Base-by-base conservation (phyloP, 2,888 invertebrate genomes). In the Eurytoma californica region DNA sequence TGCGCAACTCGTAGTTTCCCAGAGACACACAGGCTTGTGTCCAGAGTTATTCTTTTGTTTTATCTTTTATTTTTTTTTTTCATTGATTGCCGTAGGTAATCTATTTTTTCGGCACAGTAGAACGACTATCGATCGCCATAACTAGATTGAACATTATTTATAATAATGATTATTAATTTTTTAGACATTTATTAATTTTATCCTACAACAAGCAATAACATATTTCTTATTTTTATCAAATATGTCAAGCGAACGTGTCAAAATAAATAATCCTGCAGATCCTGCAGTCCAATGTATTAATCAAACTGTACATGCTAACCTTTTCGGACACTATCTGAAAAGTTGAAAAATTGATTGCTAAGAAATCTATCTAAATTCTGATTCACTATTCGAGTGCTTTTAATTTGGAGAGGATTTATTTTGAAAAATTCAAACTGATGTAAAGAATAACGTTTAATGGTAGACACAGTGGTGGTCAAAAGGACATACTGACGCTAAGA, bases 1-100 rank as follows among this genome's bases (percentile, higher is more conserved):
- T 86, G 84, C 86, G 86, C 65, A 82, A 75, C 72, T 72, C 77
- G 77, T 82, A 82, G 80, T 67, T 39, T 39, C 39, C 72, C 72
- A 81, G 72, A 53, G 74, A 75, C 75, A 82, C 81, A 72, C 80
- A 73, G 73, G 60, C 18, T 51, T 24, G 18, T 4, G 28, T 55
- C 30, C 49, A 47, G 30, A 57, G 3, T 47, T 70, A 28, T 67
- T 57, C 49, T 61, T 18, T 75, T 30, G 30, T 51, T 60, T 57
- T 63, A 69, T 70, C n/a, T n/a, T n/a, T n/a, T n/a, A n/a, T 24
- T 24, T 2, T 14, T 53, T 30, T 30, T 30, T 30, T 0, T 7
- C 30, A 16, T 16, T 51, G 7, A 51, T 51, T 51, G 51, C 51
- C 51, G 14, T 53, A 53, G 53, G 53, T 53, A 3, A 53, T 5